Evolutionary conservation across 2,113 vertebrate species (phyloP).

Genomic region (Lipotes vexillifer): DNA sequence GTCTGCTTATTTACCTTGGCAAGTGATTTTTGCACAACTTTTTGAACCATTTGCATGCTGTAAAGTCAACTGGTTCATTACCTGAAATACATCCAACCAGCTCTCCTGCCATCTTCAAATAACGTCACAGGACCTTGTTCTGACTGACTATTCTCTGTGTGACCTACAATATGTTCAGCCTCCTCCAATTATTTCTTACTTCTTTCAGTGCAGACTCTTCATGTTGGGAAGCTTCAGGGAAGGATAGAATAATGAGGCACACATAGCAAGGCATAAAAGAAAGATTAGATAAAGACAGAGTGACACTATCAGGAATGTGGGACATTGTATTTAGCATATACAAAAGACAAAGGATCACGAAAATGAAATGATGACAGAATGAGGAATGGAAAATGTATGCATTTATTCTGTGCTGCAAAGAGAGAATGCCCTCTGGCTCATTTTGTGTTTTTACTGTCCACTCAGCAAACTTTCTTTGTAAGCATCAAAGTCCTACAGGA

Average conservation of each 20-base stretch:
- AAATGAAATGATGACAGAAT: conserved; percentile 32
- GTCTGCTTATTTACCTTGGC: conserved; percentile 43
- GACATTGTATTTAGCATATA: neutral
- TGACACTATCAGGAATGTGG: rapidly evolving
- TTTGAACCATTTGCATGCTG: conserved; percentile 2
- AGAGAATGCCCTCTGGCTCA: neutral
- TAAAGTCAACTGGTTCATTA: conserved; percentile 56
- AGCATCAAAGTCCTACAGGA: neutral
- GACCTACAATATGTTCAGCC: neutral
- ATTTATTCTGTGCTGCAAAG: conserved; percentile 10
- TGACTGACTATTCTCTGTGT: neutral
- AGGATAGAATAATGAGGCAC: conserved; percentile 46
- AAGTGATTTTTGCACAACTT: conserved; percentile 2
- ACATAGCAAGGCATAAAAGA: conserved; percentile 27
- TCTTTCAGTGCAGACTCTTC: conserved; percentile 27
- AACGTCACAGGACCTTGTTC: conserved; percentile 6
- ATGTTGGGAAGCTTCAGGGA: neutral
- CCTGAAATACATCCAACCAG: conserved; percentile 47
- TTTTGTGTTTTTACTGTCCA: neutral
- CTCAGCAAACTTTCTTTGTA: neutral
- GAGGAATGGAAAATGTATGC: neutral
- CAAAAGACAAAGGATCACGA: neutral
- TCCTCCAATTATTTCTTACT: conserved; percentile 62
- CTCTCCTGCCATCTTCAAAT: conserved; percentile 24
- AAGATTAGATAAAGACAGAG: conserved; percentile 24